Percentiles rank a stretch among this genome's conserved stretches.
Conservation (phyloP, 2,113 vertebrate species). For the Columbina picui region DNA sequence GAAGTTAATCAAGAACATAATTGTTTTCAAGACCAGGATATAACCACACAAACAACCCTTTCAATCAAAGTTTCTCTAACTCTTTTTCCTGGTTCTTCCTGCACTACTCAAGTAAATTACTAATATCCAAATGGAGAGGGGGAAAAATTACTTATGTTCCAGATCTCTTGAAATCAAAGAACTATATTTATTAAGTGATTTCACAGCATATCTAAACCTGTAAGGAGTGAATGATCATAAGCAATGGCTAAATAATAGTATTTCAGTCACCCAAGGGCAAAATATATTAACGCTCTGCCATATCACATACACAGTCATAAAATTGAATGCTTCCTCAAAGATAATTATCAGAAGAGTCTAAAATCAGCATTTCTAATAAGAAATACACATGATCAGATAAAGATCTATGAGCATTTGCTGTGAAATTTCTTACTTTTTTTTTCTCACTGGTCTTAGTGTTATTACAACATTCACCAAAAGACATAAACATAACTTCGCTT, state of each 20-base stretch:
- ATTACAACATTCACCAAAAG: background rate
- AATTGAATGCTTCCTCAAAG: background rate
- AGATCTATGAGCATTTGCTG: background rate
- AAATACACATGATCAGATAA: background rate
- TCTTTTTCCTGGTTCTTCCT: background rate
- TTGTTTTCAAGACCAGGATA: background rate
- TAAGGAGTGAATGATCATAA: background rate
- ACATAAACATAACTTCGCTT: background rate
- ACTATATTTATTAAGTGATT: background rate
- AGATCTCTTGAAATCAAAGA: background rate
- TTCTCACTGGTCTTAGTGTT: background rate
- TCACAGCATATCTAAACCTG: background rate
- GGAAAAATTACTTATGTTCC: background rate
- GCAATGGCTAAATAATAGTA: background rate
- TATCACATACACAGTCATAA: background rate
- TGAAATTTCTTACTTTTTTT: background rate
- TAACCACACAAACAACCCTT: background rate
- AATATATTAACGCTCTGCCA: background rate
- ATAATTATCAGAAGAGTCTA: background rate
- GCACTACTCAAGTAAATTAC: background rate
- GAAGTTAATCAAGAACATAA: background rate
- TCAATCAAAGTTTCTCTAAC: background rate
- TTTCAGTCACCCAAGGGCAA: background rate
- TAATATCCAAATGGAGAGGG: background rate
- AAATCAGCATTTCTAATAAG: background rate